These are phyloP conservation scores for Forbesichthys papilliferus DNA, from an alignment of 2,113 vertebrate genomes.

Conservation along the genomic window DNA sequence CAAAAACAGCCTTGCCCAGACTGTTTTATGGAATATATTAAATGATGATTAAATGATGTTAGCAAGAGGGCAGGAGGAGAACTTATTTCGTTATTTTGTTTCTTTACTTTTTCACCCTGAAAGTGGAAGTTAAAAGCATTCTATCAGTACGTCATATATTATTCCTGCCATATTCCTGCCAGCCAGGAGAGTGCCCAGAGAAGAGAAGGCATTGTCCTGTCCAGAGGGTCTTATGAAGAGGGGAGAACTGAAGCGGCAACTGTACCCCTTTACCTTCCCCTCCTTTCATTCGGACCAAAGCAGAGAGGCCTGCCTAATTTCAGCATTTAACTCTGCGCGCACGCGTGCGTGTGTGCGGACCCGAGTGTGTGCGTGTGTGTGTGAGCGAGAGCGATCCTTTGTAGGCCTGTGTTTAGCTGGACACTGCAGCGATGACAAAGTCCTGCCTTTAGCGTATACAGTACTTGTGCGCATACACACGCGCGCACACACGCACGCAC, in stretches of 20 bases:
- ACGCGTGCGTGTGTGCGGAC: too few relatives aligned
- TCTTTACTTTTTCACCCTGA: conserved; percentile 13
- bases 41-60: neutral
- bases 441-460: conserved; percentile 16
- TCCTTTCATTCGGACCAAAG: neutral
- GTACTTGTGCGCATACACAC: too few relatives aligned
- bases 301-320: neutral
- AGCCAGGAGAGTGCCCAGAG: neutral
- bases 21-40: neutral
- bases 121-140: conserved; percentile 2
- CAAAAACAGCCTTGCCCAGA: conserved; percentile 6
- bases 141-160: neutral
- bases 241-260: neutral
- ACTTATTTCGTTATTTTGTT: neutral
- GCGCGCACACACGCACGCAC: neutral
- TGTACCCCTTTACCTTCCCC: neutral
- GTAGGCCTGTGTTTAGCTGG: conserved; percentile 6
- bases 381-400: neutral
- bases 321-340: neutral
- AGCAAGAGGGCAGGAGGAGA: neutral
- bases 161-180: neutral
- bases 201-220: neutral
- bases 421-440: neutral
- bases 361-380: neutral
- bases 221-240: neutral